phyloP scores from a whole-genome alignment of 2,113 vertebrate species.

The Anthoscopus minutus region DNA sequence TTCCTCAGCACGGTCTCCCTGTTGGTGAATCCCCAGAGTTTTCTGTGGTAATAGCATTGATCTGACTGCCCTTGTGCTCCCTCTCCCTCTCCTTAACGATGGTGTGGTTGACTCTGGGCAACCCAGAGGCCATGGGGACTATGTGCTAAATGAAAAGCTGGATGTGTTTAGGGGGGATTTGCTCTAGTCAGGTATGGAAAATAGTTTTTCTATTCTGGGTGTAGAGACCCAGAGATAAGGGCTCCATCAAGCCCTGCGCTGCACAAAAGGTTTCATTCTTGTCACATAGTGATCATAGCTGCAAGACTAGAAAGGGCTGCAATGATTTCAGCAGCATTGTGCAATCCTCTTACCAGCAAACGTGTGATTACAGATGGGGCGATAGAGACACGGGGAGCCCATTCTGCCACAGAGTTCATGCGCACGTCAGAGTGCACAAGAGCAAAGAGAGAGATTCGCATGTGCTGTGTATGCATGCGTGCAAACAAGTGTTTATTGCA shows the following conservation, averaged over 20 bases:
- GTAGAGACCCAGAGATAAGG: conserved; percentile 6
- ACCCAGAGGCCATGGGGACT: background rate
- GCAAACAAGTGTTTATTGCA: background rate
- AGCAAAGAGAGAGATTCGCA: background rate
- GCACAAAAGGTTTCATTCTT: conserved; percentile 52
- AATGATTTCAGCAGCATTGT: conserved; percentile 7
- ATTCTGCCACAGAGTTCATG: background rate
- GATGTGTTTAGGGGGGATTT: background rate
- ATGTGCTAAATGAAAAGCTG: background rate
- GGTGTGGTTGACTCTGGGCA: background rate
- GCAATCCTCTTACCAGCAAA: background rate
- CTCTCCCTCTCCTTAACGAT: background rate
- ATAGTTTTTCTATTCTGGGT: conserved; percentile 7
- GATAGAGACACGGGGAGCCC: background rate
- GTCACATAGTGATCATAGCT: background rate
- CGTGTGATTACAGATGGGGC: background rate
- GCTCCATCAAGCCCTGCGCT: background rate
- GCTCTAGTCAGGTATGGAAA: conserved; percentile 2
- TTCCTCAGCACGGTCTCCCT: background rate
- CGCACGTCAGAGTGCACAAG: background rate
- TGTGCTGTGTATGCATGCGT: background rate
- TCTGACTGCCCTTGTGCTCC: background rate
- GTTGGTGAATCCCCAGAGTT: background rate
- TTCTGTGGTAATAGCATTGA: background rate
- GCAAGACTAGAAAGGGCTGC: conserved; percentile 2